Percentiles rank a stretch among this genome's conserved stretches.
Evolutionary conservation across 2,888 invertebrate species (phyloP).

Genomic region (Busseola fusca): DNA sequence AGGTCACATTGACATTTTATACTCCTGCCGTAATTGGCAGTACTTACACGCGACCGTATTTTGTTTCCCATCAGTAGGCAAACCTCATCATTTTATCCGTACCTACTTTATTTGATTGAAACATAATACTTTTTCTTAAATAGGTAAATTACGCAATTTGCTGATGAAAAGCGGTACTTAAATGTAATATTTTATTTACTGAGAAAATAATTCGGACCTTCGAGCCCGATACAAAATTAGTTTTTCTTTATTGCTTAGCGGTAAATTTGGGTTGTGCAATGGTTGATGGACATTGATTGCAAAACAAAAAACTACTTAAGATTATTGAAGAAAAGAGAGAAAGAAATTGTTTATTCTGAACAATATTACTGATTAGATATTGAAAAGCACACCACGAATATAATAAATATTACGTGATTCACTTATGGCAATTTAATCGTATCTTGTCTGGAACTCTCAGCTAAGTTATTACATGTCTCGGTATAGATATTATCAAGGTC

Average conservation of each 20-base stretch:
- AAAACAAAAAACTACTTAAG: neutral
- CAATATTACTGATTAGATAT: neutral
- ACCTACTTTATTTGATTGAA: neutral
- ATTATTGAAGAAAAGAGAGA: neutral
- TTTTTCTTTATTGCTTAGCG: neutral
- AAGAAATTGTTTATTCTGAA: neutral
- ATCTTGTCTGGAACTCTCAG: neutral
- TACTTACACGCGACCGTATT: slow-evolving; percentile 31
- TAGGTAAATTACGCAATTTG: slow-evolving; percentile 13
- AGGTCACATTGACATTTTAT: slow-evolving; percentile 53
- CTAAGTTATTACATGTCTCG: slow-evolving; percentile 12
- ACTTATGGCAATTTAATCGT: neutral
- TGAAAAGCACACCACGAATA: too few species aligned
- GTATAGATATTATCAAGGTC: slow-evolving; percentile 20
- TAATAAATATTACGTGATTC: neutral
- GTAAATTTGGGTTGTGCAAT: neutral
- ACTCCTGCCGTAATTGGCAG: slow-evolving; percentile 29
- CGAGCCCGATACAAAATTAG: neutral
- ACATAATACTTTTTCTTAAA: neutral
- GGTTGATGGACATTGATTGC: neutral
- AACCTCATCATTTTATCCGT: neutral
- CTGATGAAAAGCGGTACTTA: neutral
- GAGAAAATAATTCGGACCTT: neutral
- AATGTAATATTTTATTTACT: neutral
- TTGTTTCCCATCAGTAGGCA: slow-evolving; percentile 17